Evolutionary conservation across 2,888 invertebrate species (phyloP).

Genomic region (Caenorhabditis macrosperma): DNA sequence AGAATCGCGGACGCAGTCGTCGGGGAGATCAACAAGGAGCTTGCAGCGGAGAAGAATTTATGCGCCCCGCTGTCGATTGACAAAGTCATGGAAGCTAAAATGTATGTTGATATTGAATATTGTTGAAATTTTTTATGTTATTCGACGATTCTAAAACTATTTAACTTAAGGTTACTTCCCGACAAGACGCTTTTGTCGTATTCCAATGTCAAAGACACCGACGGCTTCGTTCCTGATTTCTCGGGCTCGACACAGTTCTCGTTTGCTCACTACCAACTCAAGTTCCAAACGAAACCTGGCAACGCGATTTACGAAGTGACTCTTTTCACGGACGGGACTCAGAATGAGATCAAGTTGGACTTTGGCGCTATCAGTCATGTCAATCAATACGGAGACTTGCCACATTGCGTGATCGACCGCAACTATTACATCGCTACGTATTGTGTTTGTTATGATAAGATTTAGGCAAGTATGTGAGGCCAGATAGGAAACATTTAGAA

Average conservation of each 20-base stretch:
- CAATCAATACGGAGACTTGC: constrained; percentile 89
- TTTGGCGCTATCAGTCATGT: constrained; percentile 87
- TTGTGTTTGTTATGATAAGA: constrained; percentile 78
- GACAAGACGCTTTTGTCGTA: constrained; percentile 82
- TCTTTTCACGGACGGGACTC: constrained; percentile 33
- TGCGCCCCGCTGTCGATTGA: constrained; percentile 23
- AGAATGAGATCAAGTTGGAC: constrained; percentile 82
- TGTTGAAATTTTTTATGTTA: too few relatives aligned
- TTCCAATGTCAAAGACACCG: constrained; percentile 84
- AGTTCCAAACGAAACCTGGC: constrained; percentile 87
- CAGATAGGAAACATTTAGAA: background rate
- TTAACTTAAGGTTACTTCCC: constrained; percentile 83
- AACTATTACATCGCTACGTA: constrained; percentile 79
- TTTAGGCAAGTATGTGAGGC: constrained; percentile 1
- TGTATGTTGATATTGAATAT: too few relatives aligned
- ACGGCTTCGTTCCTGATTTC: constrained; percentile 90
- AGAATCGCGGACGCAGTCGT: constrained; percentile 34
- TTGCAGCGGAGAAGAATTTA: constrained; percentile 6
- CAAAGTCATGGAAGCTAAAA: constrained; percentile 15
- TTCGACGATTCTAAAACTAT: background rate
- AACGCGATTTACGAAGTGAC: constrained; percentile 86
- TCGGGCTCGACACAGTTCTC: constrained; percentile 84
- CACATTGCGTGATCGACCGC: constrained; percentile 86
- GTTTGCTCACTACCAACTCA: constrained; percentile 87
- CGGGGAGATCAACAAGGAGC: constrained; percentile 32